Percentiles rank a stretch among this genome's conserved stretches.
phyloP scores from a whole-genome alignment of 2,888 invertebrate species.

The Globia sparganii region DNA sequence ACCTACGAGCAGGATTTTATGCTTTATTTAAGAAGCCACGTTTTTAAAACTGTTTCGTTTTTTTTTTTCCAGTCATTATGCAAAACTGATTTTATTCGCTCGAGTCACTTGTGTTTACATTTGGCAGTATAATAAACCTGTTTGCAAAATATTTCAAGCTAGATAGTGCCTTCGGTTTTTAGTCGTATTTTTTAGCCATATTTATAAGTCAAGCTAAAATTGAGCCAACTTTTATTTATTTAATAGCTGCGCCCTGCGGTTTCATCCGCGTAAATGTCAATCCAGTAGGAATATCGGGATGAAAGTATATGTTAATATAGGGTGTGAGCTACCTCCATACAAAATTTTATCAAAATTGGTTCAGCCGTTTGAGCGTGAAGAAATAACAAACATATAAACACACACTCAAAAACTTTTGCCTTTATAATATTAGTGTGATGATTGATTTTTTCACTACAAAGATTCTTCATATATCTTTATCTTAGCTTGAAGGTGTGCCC shows the following conservation, averaged over 20 bases:
- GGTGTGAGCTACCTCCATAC: no score
- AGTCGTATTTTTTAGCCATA: not conserved
- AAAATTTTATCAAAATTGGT: no score
- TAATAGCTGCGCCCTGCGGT: no score
- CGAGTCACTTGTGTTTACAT: not conserved
- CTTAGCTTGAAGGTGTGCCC: conserved; percentile 18
- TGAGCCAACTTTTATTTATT: not conserved
- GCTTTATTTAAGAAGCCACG: not conserved
- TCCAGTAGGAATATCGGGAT: no score
- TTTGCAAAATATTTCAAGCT: not conserved
- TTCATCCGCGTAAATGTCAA: no score
- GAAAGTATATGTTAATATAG: no score
- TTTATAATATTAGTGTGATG: no score
- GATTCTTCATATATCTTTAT: not conserved
- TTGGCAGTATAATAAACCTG: not conserved
- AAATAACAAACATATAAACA: no score
- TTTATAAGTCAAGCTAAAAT: not conserved
- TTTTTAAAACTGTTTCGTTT: conserved; percentile 7
- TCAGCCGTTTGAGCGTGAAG: no score
- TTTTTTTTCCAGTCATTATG: not conserved
- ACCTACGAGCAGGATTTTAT: not conserved
- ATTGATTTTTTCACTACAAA: not conserved
- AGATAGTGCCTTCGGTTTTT: no score
- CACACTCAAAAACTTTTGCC: no score
- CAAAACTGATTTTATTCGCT: not conserved